Conservation (phyloP, 2,797 vertebrate species). For the Anabas testudineus region DNA sequence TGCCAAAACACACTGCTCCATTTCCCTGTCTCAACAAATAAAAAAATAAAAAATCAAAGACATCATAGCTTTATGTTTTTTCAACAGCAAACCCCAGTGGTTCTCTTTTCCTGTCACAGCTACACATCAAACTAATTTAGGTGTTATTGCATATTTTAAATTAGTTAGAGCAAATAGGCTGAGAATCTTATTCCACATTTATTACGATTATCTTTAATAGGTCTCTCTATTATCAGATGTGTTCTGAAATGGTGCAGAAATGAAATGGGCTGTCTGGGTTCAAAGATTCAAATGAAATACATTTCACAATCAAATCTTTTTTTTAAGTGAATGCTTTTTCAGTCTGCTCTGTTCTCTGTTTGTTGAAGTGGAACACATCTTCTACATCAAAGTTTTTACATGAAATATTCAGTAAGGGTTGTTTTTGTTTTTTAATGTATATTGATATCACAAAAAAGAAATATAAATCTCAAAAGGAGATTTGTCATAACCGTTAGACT, state of each 20-base stretch:
- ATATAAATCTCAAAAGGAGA: no score
- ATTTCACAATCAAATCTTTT: slow-evolving; percentile 44
- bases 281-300: slow-evolving; percentile 73
- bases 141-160: slow-evolving; percentile 74
- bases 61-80: slow-evolving; percentile 6
- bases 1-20: slow-evolving; percentile 31
- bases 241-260: slow-evolving; percentile 69
- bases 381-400: slow-evolving; percentile 11
- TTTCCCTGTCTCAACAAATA: slow-evolving; percentile 11
- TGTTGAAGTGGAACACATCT: background rate
- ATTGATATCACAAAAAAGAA: no score
- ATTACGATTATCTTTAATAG: slow-evolving; percentile 76
- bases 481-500: no score
- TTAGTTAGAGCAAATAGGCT: slow-evolving; percentile 69
- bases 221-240: slow-evolving; percentile 61
- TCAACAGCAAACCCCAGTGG: slow-evolving; percentile 9
- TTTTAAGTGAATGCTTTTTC: slow-evolving; percentile 39
- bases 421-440: no score
- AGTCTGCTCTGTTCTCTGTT: slow-evolving; percentile 6
- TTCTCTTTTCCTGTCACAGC: slow-evolving; percentile 33
- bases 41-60: slow-evolving; percentile 31
- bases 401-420: background rate
- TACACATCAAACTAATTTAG: slow-evolving; percentile 49
- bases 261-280: slow-evolving; percentile 60
- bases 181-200: slow-evolving; percentile 74